These are phyloP conservation scores for Paramormyrops hopkinsi DNA, from an alignment of 2,797 vertebrate genomes.

Conservation along the genomic window DNA sequence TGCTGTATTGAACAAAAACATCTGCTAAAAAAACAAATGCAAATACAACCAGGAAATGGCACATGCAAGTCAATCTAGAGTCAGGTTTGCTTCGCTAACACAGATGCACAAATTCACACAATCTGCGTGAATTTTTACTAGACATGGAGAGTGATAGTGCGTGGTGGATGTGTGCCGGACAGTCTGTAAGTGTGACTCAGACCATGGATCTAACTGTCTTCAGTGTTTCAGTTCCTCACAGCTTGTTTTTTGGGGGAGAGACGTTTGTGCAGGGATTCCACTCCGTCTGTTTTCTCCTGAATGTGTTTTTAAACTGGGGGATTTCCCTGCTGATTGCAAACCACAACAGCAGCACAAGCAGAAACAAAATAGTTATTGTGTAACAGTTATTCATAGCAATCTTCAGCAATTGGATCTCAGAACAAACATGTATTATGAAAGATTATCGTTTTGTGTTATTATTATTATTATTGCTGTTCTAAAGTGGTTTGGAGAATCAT, in stretches of 20 bases:
- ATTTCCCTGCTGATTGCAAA: background rate
- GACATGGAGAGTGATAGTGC: background rate
- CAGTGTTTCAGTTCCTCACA: background rate
- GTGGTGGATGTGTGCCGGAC: background rate
- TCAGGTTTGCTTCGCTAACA: background rate
- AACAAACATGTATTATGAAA: background rate
- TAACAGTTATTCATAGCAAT: background rate
- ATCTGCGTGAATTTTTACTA: background rate
- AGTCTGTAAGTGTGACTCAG: background rate
- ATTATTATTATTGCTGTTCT: no score
- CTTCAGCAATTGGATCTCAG: background rate
- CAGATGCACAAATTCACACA: background rate
- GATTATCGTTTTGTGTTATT: background rate
- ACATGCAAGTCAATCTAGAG: background rate
- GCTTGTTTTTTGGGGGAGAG: background rate
- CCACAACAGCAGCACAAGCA: background rate
- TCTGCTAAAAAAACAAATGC: background rate
- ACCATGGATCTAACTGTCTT: background rate
- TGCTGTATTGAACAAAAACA: background rate
- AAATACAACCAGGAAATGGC: background rate
- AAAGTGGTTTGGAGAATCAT: background rate
- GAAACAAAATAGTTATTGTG: background rate
- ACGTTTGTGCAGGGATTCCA: background rate
- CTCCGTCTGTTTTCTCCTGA: background rate
- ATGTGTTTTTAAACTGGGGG: background rate